Evolutionary conservation across 2,113 vertebrate species (phyloP), one percentile per base, ranked within the genome.

Genomic region (Xenopus borealis): DNA sequence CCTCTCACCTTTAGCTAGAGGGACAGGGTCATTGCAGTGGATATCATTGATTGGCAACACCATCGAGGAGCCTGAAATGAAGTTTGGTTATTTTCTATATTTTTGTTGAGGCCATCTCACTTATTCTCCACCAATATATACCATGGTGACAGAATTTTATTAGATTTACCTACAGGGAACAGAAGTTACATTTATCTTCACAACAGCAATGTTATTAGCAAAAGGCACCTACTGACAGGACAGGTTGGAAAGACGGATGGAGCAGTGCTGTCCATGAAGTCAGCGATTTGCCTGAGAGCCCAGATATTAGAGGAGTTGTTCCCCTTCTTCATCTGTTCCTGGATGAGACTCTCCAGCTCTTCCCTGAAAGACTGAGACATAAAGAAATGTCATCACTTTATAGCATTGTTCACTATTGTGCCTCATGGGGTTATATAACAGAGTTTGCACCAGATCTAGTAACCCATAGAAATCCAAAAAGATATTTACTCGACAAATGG

Each of bases 321-420:
- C 7, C 95, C 97, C 76, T 98, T 98, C 90, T 95, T 98, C 93
- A 94, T 95, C 92, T 98, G 96, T 78, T 98, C 97, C 88, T 98
- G 96, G 89, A 99, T 98, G 81, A 99, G 89, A 81, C 92, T 92
- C 84, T 99, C 97, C 89, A 99, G 88, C 87, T 99, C 97, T 84
- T 99, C 97, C 81, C 94, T 90, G 85, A 99, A 99, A 62, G 96
- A 98, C 97, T 99, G 74, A 19, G 3, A 47, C 20, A 40, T 12
- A 53, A 7, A 67, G 65, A 67, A 12, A 45, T 16, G 23, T 27
- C 23, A 27, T 27, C 23, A 50, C 14, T 12, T 50, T 50, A 50
- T 50, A 50, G 47, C 11, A 40, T 40, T 40, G 5, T 6, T 40
- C 2, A 7, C 7, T 40, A 40, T 40, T 40, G 33, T 40, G 8